Evolutionary conservation across 2,113 vertebrate genomes (phyloP), one percentile per base, ranked within the genome.

Genomic region (Pituophis catenifer): DNA sequence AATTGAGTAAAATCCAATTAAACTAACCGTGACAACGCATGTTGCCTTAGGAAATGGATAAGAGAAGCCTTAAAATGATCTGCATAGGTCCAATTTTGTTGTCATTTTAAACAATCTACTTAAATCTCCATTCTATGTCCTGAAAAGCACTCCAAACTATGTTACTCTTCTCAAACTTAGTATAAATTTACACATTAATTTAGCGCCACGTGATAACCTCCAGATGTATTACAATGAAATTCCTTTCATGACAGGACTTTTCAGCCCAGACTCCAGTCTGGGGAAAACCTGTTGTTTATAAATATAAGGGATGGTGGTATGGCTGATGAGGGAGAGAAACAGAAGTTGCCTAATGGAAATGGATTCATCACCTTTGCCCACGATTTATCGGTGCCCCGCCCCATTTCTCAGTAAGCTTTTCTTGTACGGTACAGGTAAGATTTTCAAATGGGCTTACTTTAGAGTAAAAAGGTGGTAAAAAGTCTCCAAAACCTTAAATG

Each of bases 401-500:
- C 2, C 70, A 33, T 75, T 33, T n/a, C 70, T 33, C n/a, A 75
- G 2, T 38, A 81, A 38, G 17, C n/a, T 75, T 75, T 75, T 38
- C 70, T 75, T 38, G 70, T 38, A 75, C 15, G 15, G n/a, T 75
- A 75, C n/a, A 81, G 70, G 70, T 21, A 81, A 81, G 15, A 6
- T 23, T 57, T 86, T 62, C 13, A 29, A 90, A 26, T 89, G 50
- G 33, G 23, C 23, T 50, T 89, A 19, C 50, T 75, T 26, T 15
- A 54, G 59, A 89, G 23, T 94, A 95, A 55, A 55, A 97, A 95
- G 50, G 90, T 94, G 94, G 57, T 92, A 86, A 94, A 91, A 59
- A 17, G 65, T 23, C 94, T 91, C 88, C 17, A 70, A 93, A 88
- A 89, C 93, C 13, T 93, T 94, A 92, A 93, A 89, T 29, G 54